Conservation (phyloP, 2,888 invertebrate genomes). For the Drosophila phalerata region DNA sequence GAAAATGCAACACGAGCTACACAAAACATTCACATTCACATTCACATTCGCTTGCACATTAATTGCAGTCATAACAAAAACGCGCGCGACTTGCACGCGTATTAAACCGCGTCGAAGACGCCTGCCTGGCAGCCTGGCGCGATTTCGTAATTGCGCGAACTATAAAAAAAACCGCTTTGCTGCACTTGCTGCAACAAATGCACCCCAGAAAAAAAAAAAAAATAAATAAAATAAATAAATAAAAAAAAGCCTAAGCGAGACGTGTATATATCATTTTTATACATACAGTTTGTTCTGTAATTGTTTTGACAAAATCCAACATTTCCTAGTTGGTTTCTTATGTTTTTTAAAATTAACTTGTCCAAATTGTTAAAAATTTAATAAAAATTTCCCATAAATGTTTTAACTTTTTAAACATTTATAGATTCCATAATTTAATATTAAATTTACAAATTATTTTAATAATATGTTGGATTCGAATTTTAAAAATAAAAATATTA, state of each 20-base stretch:
- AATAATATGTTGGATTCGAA: too few relatives aligned
- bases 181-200: conserved; percentile 57
- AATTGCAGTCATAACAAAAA: conserved; percentile 9
- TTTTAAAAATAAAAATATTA: too few relatives aligned
- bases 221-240: not conserved
- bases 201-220: conserved; percentile 5
- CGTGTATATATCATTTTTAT: conserved; percentile 1
- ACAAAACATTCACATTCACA: conserved; percentile 40
- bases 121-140: conserved; percentile 11
- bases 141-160: conserved; percentile 48
- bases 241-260: not conserved
- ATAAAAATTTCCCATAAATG: too few relatives aligned
- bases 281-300: not conserved
- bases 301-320: not conserved
- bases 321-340: too few relatives aligned
- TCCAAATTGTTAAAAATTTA: too few relatives aligned
- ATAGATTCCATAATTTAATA: too few relatives aligned
- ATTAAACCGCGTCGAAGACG: conserved; percentile 51
- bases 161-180: conserved; percentile 40
- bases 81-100: conserved; percentile 60
- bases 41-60: conserved; percentile 46
- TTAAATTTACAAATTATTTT: too few relatives aligned
- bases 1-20: conserved; percentile 70
- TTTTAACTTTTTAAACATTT: too few relatives aligned
- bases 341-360: too few relatives aligned